Evolutionary conservation across 2,113 vertebrate genomes (phyloP), one percentile per base, ranked within the genome.

Genomic region (Pavo muticus): DNA sequence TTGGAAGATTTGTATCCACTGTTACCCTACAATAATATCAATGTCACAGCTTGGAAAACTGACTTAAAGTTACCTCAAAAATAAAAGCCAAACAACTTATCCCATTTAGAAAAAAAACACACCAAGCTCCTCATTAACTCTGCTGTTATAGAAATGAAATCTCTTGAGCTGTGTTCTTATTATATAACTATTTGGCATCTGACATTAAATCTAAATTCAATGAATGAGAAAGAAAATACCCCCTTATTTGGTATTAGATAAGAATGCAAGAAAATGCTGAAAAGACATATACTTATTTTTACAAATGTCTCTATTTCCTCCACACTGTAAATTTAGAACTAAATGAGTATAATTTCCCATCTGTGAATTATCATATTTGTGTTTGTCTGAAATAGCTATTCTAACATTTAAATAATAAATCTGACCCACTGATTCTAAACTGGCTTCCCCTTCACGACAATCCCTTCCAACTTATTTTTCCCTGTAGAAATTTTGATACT

Each of bases 301-400:
- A 95, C 8, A 81, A 95, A 94, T 78, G 54, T 54, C 85, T 94
- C 90, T 91, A 95, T 94, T 94, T 96, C 94, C 90, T 95, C 90
- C 76, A 94, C 83, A 95, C 93, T 95, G 93, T 92, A 97, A 93
- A 86, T 95, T 96, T 92, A 94, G 93, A 96, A 90, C 85, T 86
- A 87, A 97, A 94, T 87, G 81, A 93, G 89, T 74, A 75, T 95
- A 89, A 97, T 95, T 92, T 96, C 72, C 91, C 95, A 95, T 94
- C 91, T 96, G 92, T 94, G 89, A 96, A 92, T 94, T 90, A 95
- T 95, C 90, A 94, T 94, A 96, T 94, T 93, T 95, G 45, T 93
- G 68, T 86, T 61, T 67, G 65, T 90, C 86, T 89, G 85, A 94
- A 96, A 93, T 82, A 93, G 84, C 92, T 92, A 78, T 84, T 96